Evolutionary conservation across 2,888 invertebrate species (phyloP), one percentile per base, ranked within the genome.

Genomic region (Zaprionus lineosus): DNA sequence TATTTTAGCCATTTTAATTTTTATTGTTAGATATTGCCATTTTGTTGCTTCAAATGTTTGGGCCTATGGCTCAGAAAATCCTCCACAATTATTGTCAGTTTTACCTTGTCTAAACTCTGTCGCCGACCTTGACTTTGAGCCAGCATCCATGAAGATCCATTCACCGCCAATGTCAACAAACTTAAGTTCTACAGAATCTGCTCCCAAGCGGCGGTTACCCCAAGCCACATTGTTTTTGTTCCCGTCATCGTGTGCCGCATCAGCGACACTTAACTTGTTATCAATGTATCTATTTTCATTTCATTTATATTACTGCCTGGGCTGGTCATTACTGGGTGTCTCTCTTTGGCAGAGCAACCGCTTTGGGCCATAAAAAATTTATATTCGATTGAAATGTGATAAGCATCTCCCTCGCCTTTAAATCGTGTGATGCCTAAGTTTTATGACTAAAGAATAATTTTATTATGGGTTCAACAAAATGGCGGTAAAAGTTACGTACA

Each of bases 221-320:
- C 60, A 55, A 53, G 44, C 39, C 44, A 26, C 50, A 51, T 26
- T 41, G 24, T 44, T 11, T 24, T n/a, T 8, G 50, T 40, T 18
- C 16, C 36, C 41, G 41, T 51, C 58, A 33, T 29, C 26, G 31
- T 21, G 33, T 39, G 16, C 40, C 24, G 16, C 48, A 40, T 6
- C 18, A 12, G 57, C 37, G 21, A 33, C 72, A 82, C 75, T 82
- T 71, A 82, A 74, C 43, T 68, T 58, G 51, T 76, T 83, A 76
- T 81, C 84, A 81, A 62, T 64, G 81, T 83, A 79, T 83, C 81
- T 83, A 70, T 76, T 83, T 70, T 70, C 78, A 83, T 63, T 85
- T 55, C 56, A 56, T 70, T 81, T 77, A 74, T 82, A 64, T 64
- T 57, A 57, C 66, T 37, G 53, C 34, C 31, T 39, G 19, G 18